Conservation (phyloP, 2,797 vertebrate species). For the Ambastaia sidthimunki region DNA sequence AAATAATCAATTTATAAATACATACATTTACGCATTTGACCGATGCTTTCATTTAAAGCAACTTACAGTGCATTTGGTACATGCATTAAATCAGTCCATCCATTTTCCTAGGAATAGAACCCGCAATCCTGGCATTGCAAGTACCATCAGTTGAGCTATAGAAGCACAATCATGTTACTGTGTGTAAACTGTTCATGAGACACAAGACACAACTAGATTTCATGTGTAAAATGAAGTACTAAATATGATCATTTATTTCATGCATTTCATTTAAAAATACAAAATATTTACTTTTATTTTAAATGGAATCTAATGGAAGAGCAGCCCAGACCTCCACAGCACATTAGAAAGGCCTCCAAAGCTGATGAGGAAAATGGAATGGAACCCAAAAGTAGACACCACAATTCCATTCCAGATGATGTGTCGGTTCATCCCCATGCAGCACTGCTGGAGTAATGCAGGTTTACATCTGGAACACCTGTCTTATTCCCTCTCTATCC, state of each 20-base stretch:
- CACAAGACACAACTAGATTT: too few species aligned
- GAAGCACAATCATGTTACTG: too few species aligned
- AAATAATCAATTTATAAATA: background rate
- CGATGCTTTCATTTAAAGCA: too few species aligned
- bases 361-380: background rate
- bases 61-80: too few species aligned
- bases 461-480: conserved; percentile 25
- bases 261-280: background rate
- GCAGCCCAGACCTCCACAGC: conserved; percentile 15
- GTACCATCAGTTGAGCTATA: too few species aligned
- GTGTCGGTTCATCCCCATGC: background rate
- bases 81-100: too few species aligned
- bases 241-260: too few species aligned
- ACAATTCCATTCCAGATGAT: conserved; percentile 26
- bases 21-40: too few species aligned
- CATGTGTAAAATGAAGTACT: too few species aligned
- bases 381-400: conserved; percentile 17
- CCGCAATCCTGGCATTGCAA: too few species aligned
- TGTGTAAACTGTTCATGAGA: too few species aligned
- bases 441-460: conserved; percentile 1
- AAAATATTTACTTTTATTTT: background rate
- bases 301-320: background rate
- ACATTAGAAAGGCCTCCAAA: background rate
- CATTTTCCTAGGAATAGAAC: too few species aligned
- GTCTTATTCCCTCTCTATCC: conserved; percentile 17